phyloP scores from a whole-genome alignment of 2,113 vertebrate species.

The Plestiodon gilberti region DNA sequence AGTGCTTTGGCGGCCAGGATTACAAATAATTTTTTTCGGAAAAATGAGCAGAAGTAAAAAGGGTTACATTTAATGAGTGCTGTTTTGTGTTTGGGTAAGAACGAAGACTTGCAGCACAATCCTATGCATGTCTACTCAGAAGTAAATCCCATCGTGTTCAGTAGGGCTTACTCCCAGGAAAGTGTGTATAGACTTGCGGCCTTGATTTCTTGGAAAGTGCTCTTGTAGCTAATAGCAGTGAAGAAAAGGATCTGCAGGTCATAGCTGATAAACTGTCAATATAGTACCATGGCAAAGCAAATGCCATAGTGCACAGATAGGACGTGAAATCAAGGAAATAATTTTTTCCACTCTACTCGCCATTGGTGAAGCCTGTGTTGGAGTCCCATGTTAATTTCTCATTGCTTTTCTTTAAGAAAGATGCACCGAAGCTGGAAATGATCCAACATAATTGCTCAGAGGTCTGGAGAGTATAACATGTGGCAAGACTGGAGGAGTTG shows the following conservation, averaged over 20 bases:
- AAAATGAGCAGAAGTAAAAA: not conserved
- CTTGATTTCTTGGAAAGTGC: too few species aligned
- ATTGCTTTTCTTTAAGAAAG: not conserved
- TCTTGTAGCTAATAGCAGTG: too few species aligned
- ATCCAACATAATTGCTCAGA: not conserved
- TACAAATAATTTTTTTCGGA: not conserved
- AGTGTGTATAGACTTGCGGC: too few species aligned
- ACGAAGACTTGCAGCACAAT: not conserved
- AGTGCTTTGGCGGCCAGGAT: not conserved
- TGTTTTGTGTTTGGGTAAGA: not conserved
- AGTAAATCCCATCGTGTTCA: too few species aligned
- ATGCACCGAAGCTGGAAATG: not conserved
- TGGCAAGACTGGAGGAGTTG: not conserved
- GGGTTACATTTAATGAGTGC: not conserved
- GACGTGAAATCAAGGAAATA: not conserved
- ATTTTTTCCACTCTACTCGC: too few species aligned
- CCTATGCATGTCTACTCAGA: too few species aligned
- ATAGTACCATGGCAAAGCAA: too few species aligned
- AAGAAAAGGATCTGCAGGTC: too few species aligned
- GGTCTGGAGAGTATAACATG: slow-evolving; percentile 1
- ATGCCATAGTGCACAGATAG: not conserved
- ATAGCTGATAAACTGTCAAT: too few species aligned
- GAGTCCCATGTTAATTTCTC: not conserved
- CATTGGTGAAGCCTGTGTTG: not conserved
- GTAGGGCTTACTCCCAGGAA: too few species aligned